phyloP scores from a whole-genome alignment of 2,888 invertebrate genomes.

The Callinectes sapidus region DNA sequence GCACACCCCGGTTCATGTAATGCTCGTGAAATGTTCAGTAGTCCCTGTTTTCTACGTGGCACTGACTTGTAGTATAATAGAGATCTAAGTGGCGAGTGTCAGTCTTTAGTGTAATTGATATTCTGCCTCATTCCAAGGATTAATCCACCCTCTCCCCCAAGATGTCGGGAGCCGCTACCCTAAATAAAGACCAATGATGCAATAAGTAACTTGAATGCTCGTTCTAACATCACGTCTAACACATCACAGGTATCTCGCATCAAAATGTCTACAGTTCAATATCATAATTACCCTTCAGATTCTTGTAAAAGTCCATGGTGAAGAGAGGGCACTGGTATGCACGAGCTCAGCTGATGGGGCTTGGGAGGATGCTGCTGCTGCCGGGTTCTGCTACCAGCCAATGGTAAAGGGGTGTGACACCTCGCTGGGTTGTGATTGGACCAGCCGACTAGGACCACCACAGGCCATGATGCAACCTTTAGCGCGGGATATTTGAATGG shows the following conservation, averaged over 20 bases:
- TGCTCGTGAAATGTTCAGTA: too few species aligned
- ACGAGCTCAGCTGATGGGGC: neutral
- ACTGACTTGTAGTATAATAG: too few species aligned
- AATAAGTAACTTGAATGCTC: neutral
- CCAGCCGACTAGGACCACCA: too few species aligned
- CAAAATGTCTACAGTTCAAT: neutral
- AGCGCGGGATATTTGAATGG: neutral
- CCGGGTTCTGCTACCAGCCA: neutral
- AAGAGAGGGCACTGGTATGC: neutral
- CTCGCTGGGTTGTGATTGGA: neutral
- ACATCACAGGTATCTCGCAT: neutral
- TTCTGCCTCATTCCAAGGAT: neutral
- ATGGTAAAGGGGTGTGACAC: neutral
- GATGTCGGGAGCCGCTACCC: neutral
- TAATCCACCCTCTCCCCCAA: neutral
- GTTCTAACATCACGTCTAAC: neutral
- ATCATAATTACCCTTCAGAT: neutral
- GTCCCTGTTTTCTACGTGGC: too few species aligned
- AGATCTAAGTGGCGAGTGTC: neutral
- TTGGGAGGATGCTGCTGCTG: neutral
- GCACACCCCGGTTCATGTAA: too few species aligned
- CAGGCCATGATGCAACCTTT: neutral
- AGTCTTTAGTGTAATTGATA: neutral
- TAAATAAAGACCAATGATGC: neutral
- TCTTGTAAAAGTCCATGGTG: constrained; percentile 17